These are phyloP conservation scores for Julus scandinavius DNA, from an alignment of 2,888 invertebrate species.

Conservation along the genomic window DNA sequence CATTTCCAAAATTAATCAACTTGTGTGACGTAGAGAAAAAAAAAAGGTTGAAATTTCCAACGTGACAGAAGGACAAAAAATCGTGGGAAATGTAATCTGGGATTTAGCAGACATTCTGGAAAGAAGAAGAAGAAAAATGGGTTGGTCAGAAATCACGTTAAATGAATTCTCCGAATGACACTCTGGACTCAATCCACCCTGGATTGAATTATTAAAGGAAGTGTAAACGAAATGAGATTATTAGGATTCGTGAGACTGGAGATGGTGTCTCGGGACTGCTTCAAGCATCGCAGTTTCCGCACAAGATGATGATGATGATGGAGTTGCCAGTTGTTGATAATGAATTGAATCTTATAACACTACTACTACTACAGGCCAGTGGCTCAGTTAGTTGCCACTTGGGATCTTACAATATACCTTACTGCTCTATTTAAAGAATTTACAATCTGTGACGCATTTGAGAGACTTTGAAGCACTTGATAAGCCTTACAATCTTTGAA, in stretches of 20 bases:
- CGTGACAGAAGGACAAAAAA: background rate
- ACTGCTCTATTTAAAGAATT: too few relatives aligned
- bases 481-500: too few relatives aligned
- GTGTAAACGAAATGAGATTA: constrained; percentile 15
- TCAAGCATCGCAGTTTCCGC: background rate
- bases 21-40: background rate
- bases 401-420: too few relatives aligned
- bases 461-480: too few relatives aligned
- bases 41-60: background rate
- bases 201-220: constrained; percentile 3
- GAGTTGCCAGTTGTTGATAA: background rate
- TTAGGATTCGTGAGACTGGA: background rate
- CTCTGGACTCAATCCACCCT: background rate
- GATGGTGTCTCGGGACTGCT: background rate
- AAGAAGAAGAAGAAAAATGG: constrained; percentile 15
- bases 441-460: too few relatives aligned
- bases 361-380: too few relatives aligned
- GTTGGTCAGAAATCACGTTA: constrained; percentile 15
- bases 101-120: constrained; percentile 7
- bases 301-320: background rate
- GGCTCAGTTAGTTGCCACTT: too few relatives aligned
- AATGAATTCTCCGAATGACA: constrained; percentile 33
- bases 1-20: constrained; percentile 1
- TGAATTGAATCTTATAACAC: too few relatives aligned
- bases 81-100: constrained; percentile 19